Evolutionary conservation across 2,888 invertebrate genomes (phyloP), one percentile per base, ranked within the genome.

Genomic region (Leucoma salicis): DNA sequence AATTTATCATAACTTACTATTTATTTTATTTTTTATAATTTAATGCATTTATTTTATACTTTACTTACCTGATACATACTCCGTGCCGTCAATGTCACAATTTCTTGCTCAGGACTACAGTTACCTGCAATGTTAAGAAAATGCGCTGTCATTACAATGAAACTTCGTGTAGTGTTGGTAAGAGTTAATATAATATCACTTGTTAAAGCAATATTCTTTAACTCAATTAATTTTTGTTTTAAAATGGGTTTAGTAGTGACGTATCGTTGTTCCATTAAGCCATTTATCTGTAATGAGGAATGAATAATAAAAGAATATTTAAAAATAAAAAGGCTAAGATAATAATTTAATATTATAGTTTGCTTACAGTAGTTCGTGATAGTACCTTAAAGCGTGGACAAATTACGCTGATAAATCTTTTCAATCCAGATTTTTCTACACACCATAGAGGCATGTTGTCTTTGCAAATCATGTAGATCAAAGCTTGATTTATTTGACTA

Each of bases 31-130:
- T 35, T 40, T 39, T 42, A 41, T 38, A 37, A 36, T 42, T 42
- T 45, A 11, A 49, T 41, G 41, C 35, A 46, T 45, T 39, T 39
- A 35, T 39, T 42, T 39, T 46, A 44, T 46, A 32, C 21, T 41
- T 47, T 47, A 51, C 44, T 44, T 42, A 51, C 50, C 16, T 42
- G 38, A 35, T 44, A 51, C 46, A 47, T 44, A 4, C 16, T 16
- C 16, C 6, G 16, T 16, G 16, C 16, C 16, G 16, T 16, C 16
- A 16, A 41, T 35, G 37, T 14, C 14, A 42, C 13, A 3, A 4
- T 13, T 12, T 28, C 13, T 4, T 13, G 13, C 13, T 11, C 29
- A 28, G 16, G 3, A 16, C 16, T 16, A 16, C 16, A 16, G 16
- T n/a, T 16, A 16, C 6, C 16, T 4, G 6, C 3, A 5, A n/a